These are phyloP conservation scores for Lamprotornis superbus DNA, from an alignment of 2,113 vertebrate genomes.

Conservation along the genomic window DNA sequence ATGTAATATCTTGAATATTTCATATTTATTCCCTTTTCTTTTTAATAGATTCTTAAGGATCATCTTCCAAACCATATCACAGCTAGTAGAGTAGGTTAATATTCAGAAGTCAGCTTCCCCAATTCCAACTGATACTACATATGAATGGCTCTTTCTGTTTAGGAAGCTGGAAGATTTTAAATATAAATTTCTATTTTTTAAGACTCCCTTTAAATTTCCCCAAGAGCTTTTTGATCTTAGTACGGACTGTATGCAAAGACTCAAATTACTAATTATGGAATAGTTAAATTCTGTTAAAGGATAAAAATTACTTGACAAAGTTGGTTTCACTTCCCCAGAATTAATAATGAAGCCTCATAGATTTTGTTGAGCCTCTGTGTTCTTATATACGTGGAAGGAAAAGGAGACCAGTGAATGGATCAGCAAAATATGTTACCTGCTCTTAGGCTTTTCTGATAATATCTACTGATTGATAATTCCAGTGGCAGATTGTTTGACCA, in stretches of 20 bases:
- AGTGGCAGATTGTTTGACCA: background rate
- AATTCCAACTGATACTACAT: background rate
- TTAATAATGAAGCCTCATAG: background rate
- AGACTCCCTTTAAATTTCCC: background rate
- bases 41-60: background rate
- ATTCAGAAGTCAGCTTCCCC: background rate
- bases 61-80: background rate
- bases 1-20: background rate
- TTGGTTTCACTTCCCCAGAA: background rate
- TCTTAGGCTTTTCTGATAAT: background rate
- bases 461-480: background rate
- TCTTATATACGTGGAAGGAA: background rate
- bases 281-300: background rate
- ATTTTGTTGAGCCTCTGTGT: background rate
- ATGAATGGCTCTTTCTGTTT: background rate
- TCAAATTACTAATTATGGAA: background rate
- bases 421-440: background rate
- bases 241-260: background rate
- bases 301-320: conserved; percentile 1
- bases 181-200: background rate
- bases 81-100: background rate
- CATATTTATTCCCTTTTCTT: background rate
- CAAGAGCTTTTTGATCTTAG: background rate
- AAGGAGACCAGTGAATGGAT: background rate
- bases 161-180: background rate